Percentiles rank a stretch among this genome's conserved stretches.
These are phyloP conservation scores for Prinia subflava DNA, from an alignment of 2,113 vertebrate species.

Conservation along the genomic window DNA sequence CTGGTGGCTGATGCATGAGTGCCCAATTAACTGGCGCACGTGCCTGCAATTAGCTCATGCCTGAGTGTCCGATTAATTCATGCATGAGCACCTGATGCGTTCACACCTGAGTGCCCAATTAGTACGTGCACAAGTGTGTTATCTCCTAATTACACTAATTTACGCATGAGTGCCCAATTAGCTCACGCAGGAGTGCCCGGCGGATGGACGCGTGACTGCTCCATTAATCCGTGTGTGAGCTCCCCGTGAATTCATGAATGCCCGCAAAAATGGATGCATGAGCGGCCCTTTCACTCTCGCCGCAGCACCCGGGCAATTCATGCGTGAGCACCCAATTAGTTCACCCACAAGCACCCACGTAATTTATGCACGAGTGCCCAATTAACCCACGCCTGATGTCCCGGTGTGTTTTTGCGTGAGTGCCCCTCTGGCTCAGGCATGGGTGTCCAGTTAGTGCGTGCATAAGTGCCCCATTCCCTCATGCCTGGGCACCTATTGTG, in stretches of 20 bases:
- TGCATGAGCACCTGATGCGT: background rate
- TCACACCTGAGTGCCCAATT: background rate
- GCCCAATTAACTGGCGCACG: background rate
- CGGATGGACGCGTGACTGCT: background rate
- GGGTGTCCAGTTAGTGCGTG: background rate
- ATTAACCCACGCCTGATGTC: background rate
- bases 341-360: background rate
- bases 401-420: background rate
- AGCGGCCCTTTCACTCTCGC: background rate
- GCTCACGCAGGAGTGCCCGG: background rate
- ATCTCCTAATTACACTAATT: slow-evolving; percentile 18
- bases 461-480: background rate
- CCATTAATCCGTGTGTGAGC: background rate
- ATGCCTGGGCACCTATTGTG: background rate
- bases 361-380: background rate
- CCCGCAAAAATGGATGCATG: background rate
- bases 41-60: background rate
- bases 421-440: background rate
- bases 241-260: background rate
- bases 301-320: background rate
- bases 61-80: background rate
- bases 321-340: background rate
- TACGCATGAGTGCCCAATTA: background rate
- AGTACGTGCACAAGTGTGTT: background rate
- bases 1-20: background rate